A percentile compares a stretch with the other conserved stretches of the same genome.
These are phyloP conservation scores for Nymphalis c-album DNA, from an alignment of 2,888 invertebrate species.

Conservation along the genomic window DNA sequence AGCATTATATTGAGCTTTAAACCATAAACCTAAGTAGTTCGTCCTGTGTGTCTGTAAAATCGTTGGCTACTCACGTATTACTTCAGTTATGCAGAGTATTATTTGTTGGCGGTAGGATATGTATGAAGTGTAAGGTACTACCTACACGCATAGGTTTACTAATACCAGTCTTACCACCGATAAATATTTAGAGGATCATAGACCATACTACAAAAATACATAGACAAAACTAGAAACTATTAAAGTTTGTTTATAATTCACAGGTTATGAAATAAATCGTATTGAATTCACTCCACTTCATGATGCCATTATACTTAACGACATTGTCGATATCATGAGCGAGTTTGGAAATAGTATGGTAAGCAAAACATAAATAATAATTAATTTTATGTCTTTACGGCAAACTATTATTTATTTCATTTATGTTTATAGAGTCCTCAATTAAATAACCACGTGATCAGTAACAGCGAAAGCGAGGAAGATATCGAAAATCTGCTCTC, in stretches of 20 bases:
- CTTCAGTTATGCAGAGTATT: no score
- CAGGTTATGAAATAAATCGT: slow-evolving; percentile 60
- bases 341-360: slow-evolving; percentile 65
- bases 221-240: no score
- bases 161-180: no score
- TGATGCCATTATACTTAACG: slow-evolving; percentile 69
- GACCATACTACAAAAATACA: no score
- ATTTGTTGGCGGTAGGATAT: neutral
- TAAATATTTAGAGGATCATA: no score
- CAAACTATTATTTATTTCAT: no score
- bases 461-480: slow-evolving; percentile 67
- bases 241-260: neutral
- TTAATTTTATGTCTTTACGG: neutral
- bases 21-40: no score
- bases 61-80: no score
- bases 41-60: no score
- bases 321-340: slow-evolving; percentile 69
- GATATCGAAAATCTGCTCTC: slow-evolving; percentile 64
- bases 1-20: no score
- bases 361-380: slow-evolving; percentile 41
- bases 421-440: slow-evolving; percentile 57
- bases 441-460: slow-evolving; percentile 50
- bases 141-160: no score
- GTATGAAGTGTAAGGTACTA: no score
- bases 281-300: slow-evolving; percentile 63